Percentiles rank a stretch among this genome's conserved stretches.
Conservation (phyloP, 2,888 invertebrate genomes). For the Nebria salina region DNA sequence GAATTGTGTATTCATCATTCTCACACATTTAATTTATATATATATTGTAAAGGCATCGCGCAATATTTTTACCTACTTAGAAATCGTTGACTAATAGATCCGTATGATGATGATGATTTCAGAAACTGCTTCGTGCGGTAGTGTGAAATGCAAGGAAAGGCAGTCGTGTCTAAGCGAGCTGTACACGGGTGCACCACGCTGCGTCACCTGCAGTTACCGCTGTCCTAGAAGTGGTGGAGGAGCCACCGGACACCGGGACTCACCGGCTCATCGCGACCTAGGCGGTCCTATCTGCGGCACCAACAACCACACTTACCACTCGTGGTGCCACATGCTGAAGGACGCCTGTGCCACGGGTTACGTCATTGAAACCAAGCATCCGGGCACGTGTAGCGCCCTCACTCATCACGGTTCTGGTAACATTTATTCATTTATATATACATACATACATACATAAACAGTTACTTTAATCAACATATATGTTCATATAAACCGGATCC, state of each 20-base stretch:
- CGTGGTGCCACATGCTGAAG: slow-evolving; percentile 82
- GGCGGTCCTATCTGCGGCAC: slow-evolving; percentile 72
- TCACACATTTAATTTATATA: neutral
- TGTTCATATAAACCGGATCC: neutral
- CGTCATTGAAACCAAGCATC: slow-evolving; percentile 75
- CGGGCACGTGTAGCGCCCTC: slow-evolving; percentile 67
- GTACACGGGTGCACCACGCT: slow-evolving; percentile 73
- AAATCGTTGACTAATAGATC: neutral
- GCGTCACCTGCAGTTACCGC: slow-evolving; percentile 74
- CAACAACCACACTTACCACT: slow-evolving; percentile 78
- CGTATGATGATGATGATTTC: slow-evolving; percentile 55
- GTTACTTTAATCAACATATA: too few relatives aligned
- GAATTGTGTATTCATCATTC: neutral
- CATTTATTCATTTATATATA: neutral
- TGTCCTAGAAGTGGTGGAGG: slow-evolving; percentile 67
- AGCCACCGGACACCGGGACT: slow-evolving; percentile 57
- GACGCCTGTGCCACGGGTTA: slow-evolving; percentile 79
- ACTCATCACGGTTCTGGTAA: slow-evolving; percentile 7
- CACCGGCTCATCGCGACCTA: slow-evolving; percentile 56
- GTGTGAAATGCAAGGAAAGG: slow-evolving; percentile 72
- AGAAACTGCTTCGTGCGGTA: slow-evolving; percentile 74
- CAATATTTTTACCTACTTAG: too few relatives aligned
- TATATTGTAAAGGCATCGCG: neutral
- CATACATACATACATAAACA: neutral
- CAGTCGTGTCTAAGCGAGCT: slow-evolving; percentile 75